Percentiles rank a stretch among this genome's conserved stretches.
These are phyloP conservation scores for Setophaga coronata DNA, from an alignment of 2,113 vertebrate species.

Conservation along the genomic window DNA sequence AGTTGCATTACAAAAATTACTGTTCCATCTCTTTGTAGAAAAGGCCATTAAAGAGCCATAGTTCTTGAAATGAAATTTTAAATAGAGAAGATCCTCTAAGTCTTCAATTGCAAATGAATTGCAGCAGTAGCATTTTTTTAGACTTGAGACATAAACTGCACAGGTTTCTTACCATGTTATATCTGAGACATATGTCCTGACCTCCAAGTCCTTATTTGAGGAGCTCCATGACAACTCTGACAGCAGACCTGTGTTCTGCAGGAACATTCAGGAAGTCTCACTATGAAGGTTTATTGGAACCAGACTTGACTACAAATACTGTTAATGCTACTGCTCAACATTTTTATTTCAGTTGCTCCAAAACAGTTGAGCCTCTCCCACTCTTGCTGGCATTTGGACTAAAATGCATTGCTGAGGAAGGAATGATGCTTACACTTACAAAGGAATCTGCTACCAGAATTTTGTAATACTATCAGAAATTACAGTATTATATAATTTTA, in stretches of 20 bases:
- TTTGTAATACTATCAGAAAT: not conserved
- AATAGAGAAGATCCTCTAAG: not conserved
- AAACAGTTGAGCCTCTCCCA: not conserved
- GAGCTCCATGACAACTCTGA: not conserved
- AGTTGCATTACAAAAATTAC: not conserved
- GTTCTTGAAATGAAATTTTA: not conserved
- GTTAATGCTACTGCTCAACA: not conserved
- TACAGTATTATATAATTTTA: not conserved
- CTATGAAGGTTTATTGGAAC: not conserved
- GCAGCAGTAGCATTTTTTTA: not conserved
- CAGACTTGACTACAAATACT: not conserved
- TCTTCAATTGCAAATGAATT: not conserved
- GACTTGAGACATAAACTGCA: not conserved
- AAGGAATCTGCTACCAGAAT: not conserved
- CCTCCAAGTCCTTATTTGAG: not conserved
- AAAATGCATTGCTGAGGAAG: not conserved
- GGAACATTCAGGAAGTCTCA: not conserved
- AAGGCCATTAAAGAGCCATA: not conserved
- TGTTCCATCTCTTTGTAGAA: not conserved
- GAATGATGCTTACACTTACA: not conserved
- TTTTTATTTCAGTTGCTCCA: not conserved
- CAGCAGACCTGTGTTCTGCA: not conserved
- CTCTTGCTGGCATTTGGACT: not conserved
- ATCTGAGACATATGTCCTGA: not conserved
- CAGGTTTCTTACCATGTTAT: not conserved